Conservation (phyloP, 2,113 vertebrate genomes). For the Nanger granti region DNA sequence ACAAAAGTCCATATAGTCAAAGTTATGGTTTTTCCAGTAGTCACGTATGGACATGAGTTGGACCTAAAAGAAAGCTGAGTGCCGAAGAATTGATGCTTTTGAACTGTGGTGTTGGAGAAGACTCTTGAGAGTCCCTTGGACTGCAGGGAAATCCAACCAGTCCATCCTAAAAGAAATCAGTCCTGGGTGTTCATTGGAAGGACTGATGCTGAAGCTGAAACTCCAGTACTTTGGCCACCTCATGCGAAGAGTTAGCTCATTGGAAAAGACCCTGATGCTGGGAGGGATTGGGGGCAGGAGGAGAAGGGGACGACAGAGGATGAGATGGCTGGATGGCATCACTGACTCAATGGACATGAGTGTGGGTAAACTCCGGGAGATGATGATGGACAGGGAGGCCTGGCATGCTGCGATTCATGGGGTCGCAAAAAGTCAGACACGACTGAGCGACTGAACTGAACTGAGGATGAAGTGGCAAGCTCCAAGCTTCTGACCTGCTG, state of each 20-base stretch:
- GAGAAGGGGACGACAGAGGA: accelerated
- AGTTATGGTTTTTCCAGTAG: neutral
- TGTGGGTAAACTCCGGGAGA: neutral
- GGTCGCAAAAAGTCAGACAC: neutral
- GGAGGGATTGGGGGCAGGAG: neutral
- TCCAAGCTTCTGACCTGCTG: neutral
- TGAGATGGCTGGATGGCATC: neutral
- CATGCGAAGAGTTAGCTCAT: accelerated
- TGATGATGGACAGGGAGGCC: neutral
- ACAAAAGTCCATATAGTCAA: neutral
- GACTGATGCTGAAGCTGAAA: too few species aligned
- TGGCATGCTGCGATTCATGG: accelerated
- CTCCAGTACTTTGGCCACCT: neutral
- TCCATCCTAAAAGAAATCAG: too few species aligned
- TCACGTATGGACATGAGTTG: neutral
- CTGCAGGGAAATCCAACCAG: too few species aligned
- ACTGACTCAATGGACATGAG: neutral
- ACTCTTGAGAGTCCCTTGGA: too few species aligned
- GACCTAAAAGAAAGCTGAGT: too few species aligned
- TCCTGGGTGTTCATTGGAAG: too few species aligned
- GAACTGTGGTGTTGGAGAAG: too few species aligned
- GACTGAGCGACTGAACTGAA: neutral
- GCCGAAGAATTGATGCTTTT: too few species aligned
- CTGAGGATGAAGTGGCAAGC: neutral
- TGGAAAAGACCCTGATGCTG: neutral